Evolutionary conservation across 2,888 invertebrate species (phyloP), one percentile per base, ranked within the genome.

Genomic region (Hyppa rectilinea): DNA sequence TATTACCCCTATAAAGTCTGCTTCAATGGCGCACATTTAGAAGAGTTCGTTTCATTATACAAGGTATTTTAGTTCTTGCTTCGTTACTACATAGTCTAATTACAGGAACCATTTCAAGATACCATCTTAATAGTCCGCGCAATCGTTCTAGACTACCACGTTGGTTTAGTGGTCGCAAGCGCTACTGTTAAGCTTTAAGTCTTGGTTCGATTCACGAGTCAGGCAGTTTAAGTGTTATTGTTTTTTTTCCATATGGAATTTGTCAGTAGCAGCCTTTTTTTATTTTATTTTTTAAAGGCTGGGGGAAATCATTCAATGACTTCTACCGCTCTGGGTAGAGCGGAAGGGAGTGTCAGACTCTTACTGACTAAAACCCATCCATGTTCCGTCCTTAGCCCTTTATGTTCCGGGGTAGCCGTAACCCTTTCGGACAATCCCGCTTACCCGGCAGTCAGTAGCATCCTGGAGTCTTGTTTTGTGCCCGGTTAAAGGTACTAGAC

Each of bases 21-120:
- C 43, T 60, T 49, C 26, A 63, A 50, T 55, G 31, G 43, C 43
- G 34, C 31, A 34, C 78, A 71, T 75, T 72, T 49, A 55, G 55
- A 73, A 40, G 17, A 50, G 58, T 55, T 47, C 38, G 34, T 20
- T 75, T 80, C 62, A 75, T 63, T 75, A 60, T 31, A 45, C 34
- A 34, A 59, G 38, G 50, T 43, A 63, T 64, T 66, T 66, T 50
- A 63, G 63, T 79, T 73, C 62, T 73, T 55, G 67, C 50, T 56
- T 67, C 34, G 40, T 56, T 65, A 23, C 45, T 49, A 47, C 49
- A 45, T 43, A 56, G 36, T 64, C 62, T 79, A 78, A 79, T 79
- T 78, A 74, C 80, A 61, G 56, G 29, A 64, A 14, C 63, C 63
- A 79, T 73, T 79, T 64, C 56, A 53, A 72, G 47, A 68, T 55